Evolutionary conservation across 2,113 vertebrate species (phyloP).

Genomic region (Xyliphius kryptos): DNA sequence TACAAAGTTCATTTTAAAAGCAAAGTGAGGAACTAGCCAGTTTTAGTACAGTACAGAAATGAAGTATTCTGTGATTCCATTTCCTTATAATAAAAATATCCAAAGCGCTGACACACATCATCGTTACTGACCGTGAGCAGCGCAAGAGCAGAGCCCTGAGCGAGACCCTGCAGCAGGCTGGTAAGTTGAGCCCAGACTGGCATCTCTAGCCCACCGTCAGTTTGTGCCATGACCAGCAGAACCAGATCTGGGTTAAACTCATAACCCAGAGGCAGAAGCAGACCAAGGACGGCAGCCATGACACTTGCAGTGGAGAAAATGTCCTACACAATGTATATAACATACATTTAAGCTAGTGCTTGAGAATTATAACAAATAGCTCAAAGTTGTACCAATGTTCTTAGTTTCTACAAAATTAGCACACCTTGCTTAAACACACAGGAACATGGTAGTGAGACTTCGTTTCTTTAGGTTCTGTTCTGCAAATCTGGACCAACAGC

Average conservation of each 20-base stretch:
- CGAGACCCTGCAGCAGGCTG: conserved; percentile 69
- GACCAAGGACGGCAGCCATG: conserved; percentile 62
- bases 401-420: background rate
- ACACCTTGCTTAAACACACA: conserved; percentile 70
- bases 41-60: no score
- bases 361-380: background rate
- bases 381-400: no score
- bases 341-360: background rate
- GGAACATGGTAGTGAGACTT: conserved; percentile 59
- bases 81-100: no score
- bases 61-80: no score
- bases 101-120: no score
- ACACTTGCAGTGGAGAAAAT: conserved; percentile 60
- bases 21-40: no score
- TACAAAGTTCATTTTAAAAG: no score
- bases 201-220: conserved; percentile 48
- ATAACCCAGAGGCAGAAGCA: conserved; percentile 83
- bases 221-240: conserved; percentile 61
- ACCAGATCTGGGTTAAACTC: conserved; percentile 75
- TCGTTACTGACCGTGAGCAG: conserved; percentile 70
- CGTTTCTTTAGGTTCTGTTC: conserved; percentile 42
- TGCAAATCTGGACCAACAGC: conserved; percentile 64
- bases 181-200: conserved; percentile 68
- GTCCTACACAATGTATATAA: conserved; percentile 49
- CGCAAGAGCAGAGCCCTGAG: conserved; percentile 67